Evolutionary conservation across 2,797 vertebrate species (phyloP).

Genomic region (Limnodromus scolopaceus): DNA sequence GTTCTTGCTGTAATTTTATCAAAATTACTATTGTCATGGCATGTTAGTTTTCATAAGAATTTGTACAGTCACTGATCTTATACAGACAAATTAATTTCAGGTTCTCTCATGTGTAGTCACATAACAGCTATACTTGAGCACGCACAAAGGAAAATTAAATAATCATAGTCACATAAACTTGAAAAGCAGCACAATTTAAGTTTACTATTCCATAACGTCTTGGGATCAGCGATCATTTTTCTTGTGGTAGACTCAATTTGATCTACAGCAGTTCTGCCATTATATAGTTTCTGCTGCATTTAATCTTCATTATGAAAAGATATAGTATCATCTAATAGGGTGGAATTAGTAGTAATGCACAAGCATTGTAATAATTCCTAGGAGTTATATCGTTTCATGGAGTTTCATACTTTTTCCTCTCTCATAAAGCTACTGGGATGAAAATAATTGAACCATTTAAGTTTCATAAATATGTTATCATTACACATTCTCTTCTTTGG

Average conservation of each 20-base stretch:
- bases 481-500: constrained; percentile 41
- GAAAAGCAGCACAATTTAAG: constrained; percentile 80
- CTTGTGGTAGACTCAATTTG: constrained; percentile 76
- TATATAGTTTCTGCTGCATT: constrained; percentile 76
- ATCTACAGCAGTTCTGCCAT: constrained; percentile 70
- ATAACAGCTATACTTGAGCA: constrained; percentile 85
- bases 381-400: constrained; percentile 59
- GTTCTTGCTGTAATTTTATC: constrained; percentile 84
- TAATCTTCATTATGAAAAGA: constrained; percentile 76
- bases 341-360: constrained; percentile 75
- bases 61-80: constrained; percentile 84
- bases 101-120: constrained; percentile 84
- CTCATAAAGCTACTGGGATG: constrained; percentile 53
- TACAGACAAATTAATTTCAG: constrained; percentile 87
- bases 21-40: constrained; percentile 87
- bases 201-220: constrained; percentile 80
- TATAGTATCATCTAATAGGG: constrained; percentile 71
- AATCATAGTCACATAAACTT: constrained; percentile 84
- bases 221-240: constrained; percentile 79
- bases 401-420: constrained; percentile 57
- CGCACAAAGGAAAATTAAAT: constrained; percentile 86
- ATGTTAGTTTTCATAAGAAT: constrained; percentile 86
- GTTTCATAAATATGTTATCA: constrained; percentile 44
- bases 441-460: constrained; percentile 55
- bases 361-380: constrained; percentile 70